These are phyloP conservation scores for Ptychobarbus kaznakovi DNA, from an alignment of 2,797 vertebrate species.

Conservation along the genomic window DNA sequence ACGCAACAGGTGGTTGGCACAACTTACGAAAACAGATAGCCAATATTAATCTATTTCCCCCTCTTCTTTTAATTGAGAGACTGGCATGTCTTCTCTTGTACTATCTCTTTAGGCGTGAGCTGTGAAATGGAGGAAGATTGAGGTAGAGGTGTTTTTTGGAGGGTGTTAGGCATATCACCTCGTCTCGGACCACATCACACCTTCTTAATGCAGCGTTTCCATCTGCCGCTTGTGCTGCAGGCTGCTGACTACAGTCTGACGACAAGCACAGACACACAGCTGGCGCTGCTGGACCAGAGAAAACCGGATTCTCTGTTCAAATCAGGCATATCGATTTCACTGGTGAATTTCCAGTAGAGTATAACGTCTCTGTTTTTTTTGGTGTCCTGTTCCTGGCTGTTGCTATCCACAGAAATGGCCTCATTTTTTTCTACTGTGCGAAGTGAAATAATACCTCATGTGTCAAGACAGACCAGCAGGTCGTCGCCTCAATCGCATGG, in stretches of 20 bases:
- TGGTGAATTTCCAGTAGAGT: neutral
- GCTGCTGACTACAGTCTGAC: conserved; percentile 28
- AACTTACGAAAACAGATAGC: conserved; percentile 59
- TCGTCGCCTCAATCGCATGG: conserved; percentile 1
- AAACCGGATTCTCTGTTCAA: neutral
- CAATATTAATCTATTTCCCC: conserved; percentile 56
- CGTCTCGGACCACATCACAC: conserved; percentile 53
- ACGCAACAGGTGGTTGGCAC: conserved; percentile 59
- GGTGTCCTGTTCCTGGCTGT: neutral
- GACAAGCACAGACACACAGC: conserved; percentile 37
- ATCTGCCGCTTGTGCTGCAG: conserved; percentile 47
- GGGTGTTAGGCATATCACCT: conserved; percentile 22
- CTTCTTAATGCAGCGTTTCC: conserved; percentile 52
- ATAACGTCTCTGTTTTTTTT: neutral
- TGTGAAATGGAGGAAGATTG: conserved; percentile 44
- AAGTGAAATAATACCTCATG: conserved; percentile 17
- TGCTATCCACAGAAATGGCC: neutral
- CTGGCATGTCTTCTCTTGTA: conserved; percentile 56
- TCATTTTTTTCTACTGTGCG: neutral
- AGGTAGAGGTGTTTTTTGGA: conserved; percentile 25
- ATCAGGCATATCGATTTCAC: conserved; percentile 8
- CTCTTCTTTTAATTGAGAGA: conserved; percentile 41
- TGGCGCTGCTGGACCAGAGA: conserved; percentile 25
- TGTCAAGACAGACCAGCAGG: conserved; percentile 18
- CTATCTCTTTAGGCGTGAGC: conserved; percentile 55